Conservation (phyloP, 2,888 invertebrate species). For the Eurytoma adleriae region DNA sequence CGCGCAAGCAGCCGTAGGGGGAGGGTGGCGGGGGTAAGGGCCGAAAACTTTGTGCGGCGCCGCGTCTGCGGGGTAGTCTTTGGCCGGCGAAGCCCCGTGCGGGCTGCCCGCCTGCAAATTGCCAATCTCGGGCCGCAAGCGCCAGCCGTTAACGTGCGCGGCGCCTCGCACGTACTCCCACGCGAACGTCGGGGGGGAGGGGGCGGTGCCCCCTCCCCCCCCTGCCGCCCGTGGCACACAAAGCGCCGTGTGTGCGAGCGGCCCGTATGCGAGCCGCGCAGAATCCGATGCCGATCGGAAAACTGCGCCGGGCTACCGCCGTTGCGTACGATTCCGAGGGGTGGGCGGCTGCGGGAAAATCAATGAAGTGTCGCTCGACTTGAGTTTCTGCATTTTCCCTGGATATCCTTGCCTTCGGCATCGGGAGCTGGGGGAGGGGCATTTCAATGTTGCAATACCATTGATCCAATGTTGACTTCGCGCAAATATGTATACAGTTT, state of each 20-base stretch:
- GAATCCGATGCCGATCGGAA: background rate
- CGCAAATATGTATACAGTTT: no score
- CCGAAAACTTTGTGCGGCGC: background rate
- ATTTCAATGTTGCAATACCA: no score
- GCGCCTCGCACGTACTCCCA: background rate
- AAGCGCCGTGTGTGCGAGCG: background rate
- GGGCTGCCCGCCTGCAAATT: slow-evolving; percentile 43
- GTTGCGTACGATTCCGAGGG: no score
- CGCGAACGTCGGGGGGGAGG: background rate
- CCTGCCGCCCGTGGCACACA: background rate
- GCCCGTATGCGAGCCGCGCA: background rate
- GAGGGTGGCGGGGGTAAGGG: no score
- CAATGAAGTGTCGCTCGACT: background rate
- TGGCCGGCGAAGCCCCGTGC: slow-evolving; percentile 3
- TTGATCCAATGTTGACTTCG: no score
- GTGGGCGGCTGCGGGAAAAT: background rate
- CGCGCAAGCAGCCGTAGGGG: no score
- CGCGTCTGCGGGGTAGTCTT: slow-evolving; percentile 22
- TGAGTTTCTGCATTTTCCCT: no score
- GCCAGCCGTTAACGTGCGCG: background rate
- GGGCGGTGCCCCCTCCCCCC: background rate
- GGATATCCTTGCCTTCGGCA: no score
- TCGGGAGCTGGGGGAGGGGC: no score
- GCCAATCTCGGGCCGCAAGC: slow-evolving; percentile 32
- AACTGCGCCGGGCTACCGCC: background rate